A percentile compares a stretch with the other conserved stretches of the same genome.
Evolutionary conservation across 2,797 vertebrate genomes (phyloP).

Genomic region (Acipenser ruthenus): DNA sequence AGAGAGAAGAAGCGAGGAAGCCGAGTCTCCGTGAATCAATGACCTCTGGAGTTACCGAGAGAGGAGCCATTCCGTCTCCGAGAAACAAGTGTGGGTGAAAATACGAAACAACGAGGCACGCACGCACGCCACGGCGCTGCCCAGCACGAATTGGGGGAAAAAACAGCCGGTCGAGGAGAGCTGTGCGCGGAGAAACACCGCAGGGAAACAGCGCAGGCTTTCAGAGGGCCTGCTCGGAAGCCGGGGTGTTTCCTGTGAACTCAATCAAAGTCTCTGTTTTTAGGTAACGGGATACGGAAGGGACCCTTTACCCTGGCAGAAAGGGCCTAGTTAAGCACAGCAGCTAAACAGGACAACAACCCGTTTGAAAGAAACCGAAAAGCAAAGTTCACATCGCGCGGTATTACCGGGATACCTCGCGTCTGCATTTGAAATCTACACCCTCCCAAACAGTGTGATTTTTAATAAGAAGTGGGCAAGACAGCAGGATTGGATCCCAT

Average conservation of each 20-base stretch:
- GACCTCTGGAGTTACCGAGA: conserved; percentile 39
- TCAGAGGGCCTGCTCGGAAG: conserved; percentile 26
- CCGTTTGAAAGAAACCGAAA: no score
- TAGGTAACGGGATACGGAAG: no score
- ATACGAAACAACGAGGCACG: neutral
- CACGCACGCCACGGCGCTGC: conserved; percentile 17
- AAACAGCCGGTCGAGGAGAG: conserved; percentile 30
- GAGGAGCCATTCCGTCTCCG: conserved; percentile 24
- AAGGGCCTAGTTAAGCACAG: neutral
- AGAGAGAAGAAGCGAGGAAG: conserved; percentile 49
- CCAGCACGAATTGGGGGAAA: conserved; percentile 32
- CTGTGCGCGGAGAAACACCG: conserved; percentile 27
- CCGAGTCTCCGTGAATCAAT: conserved; percentile 42
- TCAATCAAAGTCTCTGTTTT: neutral
- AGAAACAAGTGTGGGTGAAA: conserved; percentile 25
- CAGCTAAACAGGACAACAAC: conserved; percentile 13
- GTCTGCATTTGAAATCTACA: no score
- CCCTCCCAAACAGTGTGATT: no score
- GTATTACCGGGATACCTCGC: no score
- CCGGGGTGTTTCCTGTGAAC: conserved; percentile 12
- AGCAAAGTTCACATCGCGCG: no score
- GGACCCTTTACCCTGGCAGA: no score
- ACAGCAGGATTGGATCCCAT: no score
- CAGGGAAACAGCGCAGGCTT: conserved; percentile 43
- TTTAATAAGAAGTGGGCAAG: no score